These are phyloP conservation scores for Seriola quinqueradiata DNA, from an alignment of 2,113 vertebrate genomes.

Conservation along the genomic window DNA sequence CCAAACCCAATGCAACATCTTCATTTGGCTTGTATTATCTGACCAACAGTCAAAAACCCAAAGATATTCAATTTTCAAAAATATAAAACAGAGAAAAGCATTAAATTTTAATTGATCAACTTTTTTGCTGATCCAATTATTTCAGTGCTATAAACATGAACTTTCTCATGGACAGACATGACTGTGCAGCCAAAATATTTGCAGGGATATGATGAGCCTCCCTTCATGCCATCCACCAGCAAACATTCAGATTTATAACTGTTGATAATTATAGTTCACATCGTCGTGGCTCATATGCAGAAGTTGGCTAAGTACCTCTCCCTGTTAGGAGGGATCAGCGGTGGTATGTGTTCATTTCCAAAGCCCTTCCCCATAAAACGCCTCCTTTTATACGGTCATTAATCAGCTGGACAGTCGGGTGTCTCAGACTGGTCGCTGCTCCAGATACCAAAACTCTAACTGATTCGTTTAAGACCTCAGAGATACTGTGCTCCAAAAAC, in stretches of 20 bases:
- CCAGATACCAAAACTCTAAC: conserved; percentile 54
- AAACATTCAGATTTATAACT: conserved; percentile 10
- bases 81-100: not conserved
- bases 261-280: conserved; percentile 19
- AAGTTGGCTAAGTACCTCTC: not conserved
- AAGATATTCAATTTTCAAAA: not conserved
- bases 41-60: no score
- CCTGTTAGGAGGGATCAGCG: conserved; percentile 29
- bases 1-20: no score
- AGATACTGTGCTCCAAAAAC: conserved; percentile 43
- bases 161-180: not conserved
- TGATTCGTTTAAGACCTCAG: conserved; percentile 4
- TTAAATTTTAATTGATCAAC: not conserved
- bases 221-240: not conserved
- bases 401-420: conserved; percentile 59
- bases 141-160: not conserved
- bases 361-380: conserved; percentile 30
- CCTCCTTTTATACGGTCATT: conserved; percentile 46
- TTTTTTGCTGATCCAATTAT: not conserved
- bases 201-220: not conserved
- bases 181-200: not conserved
- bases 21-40: no score
- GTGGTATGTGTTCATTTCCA: conserved; percentile 41
- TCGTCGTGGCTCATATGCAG: not conserved
- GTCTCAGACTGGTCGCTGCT: conserved; percentile 57